Conservation (phyloP, 2,797 vertebrate species). For the Ptychobarbus kaznakovi region DNA sequence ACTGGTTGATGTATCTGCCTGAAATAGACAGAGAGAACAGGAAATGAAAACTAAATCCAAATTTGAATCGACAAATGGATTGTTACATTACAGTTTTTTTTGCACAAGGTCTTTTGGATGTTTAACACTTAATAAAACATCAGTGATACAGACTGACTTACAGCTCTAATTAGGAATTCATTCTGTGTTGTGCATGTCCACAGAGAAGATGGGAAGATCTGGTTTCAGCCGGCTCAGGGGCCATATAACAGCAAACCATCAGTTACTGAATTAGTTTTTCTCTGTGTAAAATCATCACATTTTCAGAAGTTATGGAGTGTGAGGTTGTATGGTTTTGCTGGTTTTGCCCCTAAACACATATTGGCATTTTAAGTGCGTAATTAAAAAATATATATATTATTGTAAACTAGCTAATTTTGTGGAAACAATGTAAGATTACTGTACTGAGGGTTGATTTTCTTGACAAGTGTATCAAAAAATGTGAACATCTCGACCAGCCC, state of each 20-base stretch:
- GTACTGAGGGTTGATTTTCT: not conserved
- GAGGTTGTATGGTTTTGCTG: not conserved
- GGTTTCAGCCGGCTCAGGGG: not conserved
- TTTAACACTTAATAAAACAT: slow-evolving; percentile 2
- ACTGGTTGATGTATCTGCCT: slow-evolving; percentile 94
- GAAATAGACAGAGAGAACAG: slow-evolving; percentile 42
- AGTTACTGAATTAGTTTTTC: not conserved
- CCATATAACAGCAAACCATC: slow-evolving; percentile 4
- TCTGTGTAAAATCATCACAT: not conserved
- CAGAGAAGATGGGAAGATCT: slow-evolving; percentile 9
- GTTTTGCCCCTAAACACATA: not conserved
- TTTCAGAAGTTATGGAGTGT: not conserved
- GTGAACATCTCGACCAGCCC: not conserved
- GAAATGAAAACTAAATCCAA: slow-evolving; percentile 9
- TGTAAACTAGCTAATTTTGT: not conserved
- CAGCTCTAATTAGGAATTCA: slow-evolving; percentile 8
- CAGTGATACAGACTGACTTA: not conserved
- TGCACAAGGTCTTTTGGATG: not conserved
- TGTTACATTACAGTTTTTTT: not conserved
- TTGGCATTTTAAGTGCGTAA: not conserved
- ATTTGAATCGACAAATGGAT: not conserved
- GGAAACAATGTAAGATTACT: not conserved
- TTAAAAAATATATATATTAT: not conserved
- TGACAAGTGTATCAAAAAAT: not conserved
- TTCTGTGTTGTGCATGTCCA: not conserved